Base-by-base conservation (phyloP, 2,113 vertebrate species). In the Arenaria interpres region DNA sequence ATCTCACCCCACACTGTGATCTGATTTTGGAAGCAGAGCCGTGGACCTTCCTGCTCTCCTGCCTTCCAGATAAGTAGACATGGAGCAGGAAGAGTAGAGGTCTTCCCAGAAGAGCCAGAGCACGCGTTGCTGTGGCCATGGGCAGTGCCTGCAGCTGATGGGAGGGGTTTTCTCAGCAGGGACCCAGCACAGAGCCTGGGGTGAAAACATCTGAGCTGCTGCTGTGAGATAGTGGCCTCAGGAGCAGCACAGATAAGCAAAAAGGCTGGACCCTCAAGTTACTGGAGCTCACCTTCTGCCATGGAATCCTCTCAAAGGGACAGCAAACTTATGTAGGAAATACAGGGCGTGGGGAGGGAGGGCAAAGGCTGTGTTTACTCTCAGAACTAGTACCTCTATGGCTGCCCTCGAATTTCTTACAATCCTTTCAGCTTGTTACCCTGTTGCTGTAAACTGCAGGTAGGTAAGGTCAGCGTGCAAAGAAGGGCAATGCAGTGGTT, bases 391-490 rank as follows among this genome's bases (percentile, higher is more conserved):
- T 11, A 64, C 3, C 43, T 19, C 28, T 28, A 5, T 73, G 67
- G 20, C 23, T 93, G 15, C 33, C 24, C 60, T 77, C 24, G 45
- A 24, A 85, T 32, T 18, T 45, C 72, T 35, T 79, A 76, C 67
- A 79, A 0, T 73, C 6, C 32, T 64, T 90, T 62, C 91, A 76
- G 35, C 39, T 80, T 73, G 25, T 80, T 73, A 43, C 37, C 75
- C 46, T 37, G 17, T 62, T 79, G 56, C 46, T 78, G 32, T 45
- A 10, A 46, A 6, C 46, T 85, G 82, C 81, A 93, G 67, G 21
- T 56, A 6, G 67, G 33, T 21, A 21, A 24, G 39, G 66, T 41
- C 48, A 56, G 14, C 0, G 1, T 59, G 62, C 56, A 39, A 0
- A 59, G 80, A 81, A 85, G 62, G 62, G 57, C 48, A 82, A 27